Conservation (phyloP, 2,888 invertebrate species). For the Zhuqinia jingwanae region DNA sequence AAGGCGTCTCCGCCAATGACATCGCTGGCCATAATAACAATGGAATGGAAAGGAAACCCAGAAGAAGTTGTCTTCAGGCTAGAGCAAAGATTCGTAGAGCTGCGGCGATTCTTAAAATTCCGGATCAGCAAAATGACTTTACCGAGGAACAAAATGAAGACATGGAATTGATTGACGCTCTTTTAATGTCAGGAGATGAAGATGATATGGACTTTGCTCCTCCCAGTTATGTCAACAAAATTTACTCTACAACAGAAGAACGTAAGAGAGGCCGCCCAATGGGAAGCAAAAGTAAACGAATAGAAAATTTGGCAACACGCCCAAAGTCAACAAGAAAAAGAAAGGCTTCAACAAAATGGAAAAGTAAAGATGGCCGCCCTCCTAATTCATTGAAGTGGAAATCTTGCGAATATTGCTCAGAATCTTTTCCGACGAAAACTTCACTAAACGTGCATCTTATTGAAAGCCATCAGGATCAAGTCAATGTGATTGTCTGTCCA, state of each 20-base stretch:
- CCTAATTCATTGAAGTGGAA: background rate
- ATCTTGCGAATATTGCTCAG: conserved; percentile 1
- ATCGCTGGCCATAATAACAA: background rate
- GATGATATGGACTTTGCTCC: conserved; percentile 25
- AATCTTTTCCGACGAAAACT: background rate
- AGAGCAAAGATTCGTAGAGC: background rate
- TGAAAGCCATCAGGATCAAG: background rate
- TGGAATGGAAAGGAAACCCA: background rate
- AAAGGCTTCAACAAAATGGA: background rate
- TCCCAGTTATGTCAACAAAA: background rate
- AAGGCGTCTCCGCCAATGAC: no score
- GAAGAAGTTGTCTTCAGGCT: background rate
- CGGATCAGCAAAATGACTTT: conserved; percentile 3
- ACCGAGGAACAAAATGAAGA: conserved; percentile 12
- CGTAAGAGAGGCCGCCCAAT: background rate
- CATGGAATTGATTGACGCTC: conserved; percentile 11
- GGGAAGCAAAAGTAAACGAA: background rate
- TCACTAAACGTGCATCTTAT: background rate
- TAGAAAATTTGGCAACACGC: background rate
- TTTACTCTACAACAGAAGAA: background rate
- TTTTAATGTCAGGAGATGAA: background rate
- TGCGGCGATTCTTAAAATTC: conserved; percentile 33
- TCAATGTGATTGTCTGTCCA: conserved; percentile 12
- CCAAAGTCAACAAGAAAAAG: background rate
- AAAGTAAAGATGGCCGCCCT: background rate